A percentile compares a stretch with the other conserved stretches of the same genome.
Evolutionary conservation across 1,140 invertebrate genomes (phyloP).

Genomic region (Neuroterus valhalla): DNA sequence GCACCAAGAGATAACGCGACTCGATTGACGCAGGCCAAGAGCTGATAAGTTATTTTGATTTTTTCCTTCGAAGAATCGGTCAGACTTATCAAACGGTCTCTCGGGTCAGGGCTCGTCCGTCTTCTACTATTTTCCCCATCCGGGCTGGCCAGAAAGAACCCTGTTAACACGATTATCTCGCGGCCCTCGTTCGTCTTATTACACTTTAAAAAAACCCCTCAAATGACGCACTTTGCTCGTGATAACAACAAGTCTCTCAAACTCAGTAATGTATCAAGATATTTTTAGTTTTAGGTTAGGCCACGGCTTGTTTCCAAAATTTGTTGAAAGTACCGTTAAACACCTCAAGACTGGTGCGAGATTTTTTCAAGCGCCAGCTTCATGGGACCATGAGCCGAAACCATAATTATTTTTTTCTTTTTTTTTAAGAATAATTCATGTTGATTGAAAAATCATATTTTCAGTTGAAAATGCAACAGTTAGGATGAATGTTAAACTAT

Average conservation of each 20-base stretch:
- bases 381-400: no score
- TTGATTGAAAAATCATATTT: no score
- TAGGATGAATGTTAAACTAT: no score
- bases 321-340: no score
- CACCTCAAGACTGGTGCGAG: no score
- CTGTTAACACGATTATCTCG: constrained; percentile 39
- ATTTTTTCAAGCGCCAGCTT: no score
- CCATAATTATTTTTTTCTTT: no score
- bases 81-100: constrained; percentile 48
- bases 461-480: no score
- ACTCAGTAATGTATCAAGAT: not conserved
- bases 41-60: constrained; percentile 48
- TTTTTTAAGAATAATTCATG: no score
- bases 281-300: not conserved
- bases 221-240: constrained; percentile 14
- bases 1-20: constrained; percentile 28
- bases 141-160: constrained; percentile 34
- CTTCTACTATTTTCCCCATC: constrained; percentile 20
- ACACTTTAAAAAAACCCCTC: not conserved
- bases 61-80: constrained; percentile 40
- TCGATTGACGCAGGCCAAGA: constrained; percentile 44
- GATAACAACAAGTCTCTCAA: constrained; percentile 2
- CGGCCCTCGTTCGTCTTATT: constrained; percentile 22
- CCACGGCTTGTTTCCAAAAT: no score
- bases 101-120: constrained; percentile 42